Evolutionary conservation across 35 echinoderm and acorn worm species (phyloP).

Genomic region (Ophioderma brevispina): DNA sequence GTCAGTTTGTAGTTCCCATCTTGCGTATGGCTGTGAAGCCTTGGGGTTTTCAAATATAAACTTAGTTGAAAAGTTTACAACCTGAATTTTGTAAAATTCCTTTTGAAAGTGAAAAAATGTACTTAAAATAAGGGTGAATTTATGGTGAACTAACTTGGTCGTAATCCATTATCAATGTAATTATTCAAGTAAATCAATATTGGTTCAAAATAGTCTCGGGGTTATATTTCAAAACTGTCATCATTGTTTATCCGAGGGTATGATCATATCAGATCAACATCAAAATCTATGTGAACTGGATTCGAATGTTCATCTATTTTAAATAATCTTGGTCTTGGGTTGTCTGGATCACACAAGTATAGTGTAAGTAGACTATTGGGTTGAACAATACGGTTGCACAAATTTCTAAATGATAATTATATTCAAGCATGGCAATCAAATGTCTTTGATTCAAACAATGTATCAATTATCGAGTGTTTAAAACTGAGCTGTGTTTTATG

Average conservation of each 20-base stretch:
- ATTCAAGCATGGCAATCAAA: background rate
- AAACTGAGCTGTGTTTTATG: background rate
- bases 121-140: background rate
- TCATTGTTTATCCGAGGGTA: background rate
- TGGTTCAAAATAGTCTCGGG: background rate
- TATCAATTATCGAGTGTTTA: background rate
- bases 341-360: background rate
- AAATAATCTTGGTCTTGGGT: constrained; percentile 4
- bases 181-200: background rate
- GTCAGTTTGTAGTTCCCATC: constrained; percentile 16
- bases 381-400: background rate
- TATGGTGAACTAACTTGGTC: background rate
- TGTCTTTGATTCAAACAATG: constrained; percentile 7
- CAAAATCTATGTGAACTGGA: background rate
- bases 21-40: constrained; percentile 30
- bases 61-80: constrained; percentile 8
- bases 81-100: background rate
- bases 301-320: background rate
- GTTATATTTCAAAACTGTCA: background rate
- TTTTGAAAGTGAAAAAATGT: background rate
- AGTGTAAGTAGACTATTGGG: background rate
- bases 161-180: background rate
- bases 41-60: constrained; percentile 10
- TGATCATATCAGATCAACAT: background rate
- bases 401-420: background rate